A percentile compares a stretch with the other conserved stretches of the same genome.
Conservation (phyloP, 2,888 invertebrate species). For the Drosophila limbata region DNA sequence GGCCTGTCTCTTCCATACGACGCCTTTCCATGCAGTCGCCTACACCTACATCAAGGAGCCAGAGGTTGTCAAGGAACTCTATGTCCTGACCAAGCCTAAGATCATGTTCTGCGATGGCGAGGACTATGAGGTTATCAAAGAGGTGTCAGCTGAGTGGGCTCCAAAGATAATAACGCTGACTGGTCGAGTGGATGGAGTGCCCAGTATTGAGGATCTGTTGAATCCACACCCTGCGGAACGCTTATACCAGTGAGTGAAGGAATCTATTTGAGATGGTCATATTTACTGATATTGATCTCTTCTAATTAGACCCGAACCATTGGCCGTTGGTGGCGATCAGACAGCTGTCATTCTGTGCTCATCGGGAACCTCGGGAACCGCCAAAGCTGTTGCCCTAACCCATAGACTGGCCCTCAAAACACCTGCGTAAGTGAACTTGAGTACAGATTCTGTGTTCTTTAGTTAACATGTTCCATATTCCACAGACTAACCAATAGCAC, state of each 20-base stretch:
- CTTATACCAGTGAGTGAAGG: conserved; percentile 45
- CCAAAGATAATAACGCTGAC: conserved; percentile 55
- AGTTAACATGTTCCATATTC: neutral
- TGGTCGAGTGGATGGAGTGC: conserved; percentile 55
- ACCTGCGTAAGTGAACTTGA: conserved; percentile 45
- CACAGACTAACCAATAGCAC: conserved; percentile 37
- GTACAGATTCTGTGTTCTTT: no score
- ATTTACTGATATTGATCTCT: neutral
- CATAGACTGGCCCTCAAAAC: conserved; percentile 43
- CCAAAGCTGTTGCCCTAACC: conserved; percentile 69
- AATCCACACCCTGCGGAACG: conserved; percentile 53
- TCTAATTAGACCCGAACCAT: conserved; percentile 36
- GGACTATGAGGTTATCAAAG: conserved; percentile 57
- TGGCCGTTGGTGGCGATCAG: conserved; percentile 51
- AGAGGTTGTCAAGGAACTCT: conserved; percentile 49
- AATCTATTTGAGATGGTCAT: neutral
- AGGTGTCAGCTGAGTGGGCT: conserved; percentile 55
- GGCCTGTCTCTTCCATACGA: conserved; percentile 61
- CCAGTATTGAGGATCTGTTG: conserved; percentile 56
- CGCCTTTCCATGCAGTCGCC: conserved; percentile 62
- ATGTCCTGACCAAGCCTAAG: conserved; percentile 62
- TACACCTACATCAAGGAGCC: conserved; percentile 53
- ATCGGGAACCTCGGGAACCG: conserved; percentile 74
- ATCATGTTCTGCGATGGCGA: conserved; percentile 70
- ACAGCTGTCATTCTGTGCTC: conserved; percentile 69